Percentiles rank a stretch among this genome's conserved stretches.
phyloP scores from a whole-genome alignment of 2,888 invertebrate species.

The Dynastes maya region DNA sequence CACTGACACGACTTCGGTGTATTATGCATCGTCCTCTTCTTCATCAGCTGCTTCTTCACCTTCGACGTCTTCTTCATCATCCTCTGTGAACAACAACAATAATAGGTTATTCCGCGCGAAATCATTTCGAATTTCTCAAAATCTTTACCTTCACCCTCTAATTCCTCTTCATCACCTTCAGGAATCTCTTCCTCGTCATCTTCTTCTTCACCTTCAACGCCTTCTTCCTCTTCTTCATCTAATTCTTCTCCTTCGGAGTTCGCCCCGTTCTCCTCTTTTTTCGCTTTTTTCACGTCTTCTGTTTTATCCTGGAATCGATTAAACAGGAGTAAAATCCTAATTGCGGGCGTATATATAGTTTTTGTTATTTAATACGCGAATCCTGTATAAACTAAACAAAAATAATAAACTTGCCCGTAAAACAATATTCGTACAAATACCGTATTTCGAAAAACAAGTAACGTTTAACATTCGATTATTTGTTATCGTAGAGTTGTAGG shows the following conservation, averaged over 20 bases:
- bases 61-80: conserved; percentile 69
- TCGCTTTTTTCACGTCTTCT: conserved; percentile 84
- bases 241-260: conserved; percentile 76
- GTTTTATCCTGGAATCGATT: conserved; percentile 76
- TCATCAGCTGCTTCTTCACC: conserved; percentile 69
- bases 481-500: neutral
- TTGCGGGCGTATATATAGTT: neutral
- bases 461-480: conserved; percentile 1
- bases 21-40: conserved; percentile 71
- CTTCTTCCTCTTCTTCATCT: conserved; percentile 77
- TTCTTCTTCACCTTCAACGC: conserved; percentile 68
- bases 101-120: conserved; percentile 38
- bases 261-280: conserved; percentile 85
- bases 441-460: neutral
- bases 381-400: neutral
- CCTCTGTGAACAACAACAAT: conserved; percentile 62
- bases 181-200: conserved; percentile 70
- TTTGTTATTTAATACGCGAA: neutral
- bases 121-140: conserved; percentile 3
- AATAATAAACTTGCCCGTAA: neutral
- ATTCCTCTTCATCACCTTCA: conserved; percentile 70
- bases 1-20: conserved; percentile 56
- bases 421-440: neutral
- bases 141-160: conserved; percentile 69
- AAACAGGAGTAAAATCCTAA: neutral